phyloP scores from a whole-genome alignment of 2,797 vertebrate species.

The Lithobates pipiens region DNA sequence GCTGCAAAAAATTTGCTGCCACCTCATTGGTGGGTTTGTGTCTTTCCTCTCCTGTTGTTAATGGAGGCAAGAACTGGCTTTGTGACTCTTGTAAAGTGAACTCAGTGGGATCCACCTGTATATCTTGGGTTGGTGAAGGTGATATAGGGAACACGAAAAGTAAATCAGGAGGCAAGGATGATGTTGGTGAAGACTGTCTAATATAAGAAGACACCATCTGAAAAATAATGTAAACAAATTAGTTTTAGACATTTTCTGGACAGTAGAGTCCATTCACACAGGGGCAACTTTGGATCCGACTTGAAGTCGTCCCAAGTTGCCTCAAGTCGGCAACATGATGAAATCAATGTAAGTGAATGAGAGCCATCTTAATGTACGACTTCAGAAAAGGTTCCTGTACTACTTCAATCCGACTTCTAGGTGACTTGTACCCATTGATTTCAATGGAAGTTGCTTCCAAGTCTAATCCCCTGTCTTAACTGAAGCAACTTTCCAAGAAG shows the following conservation, averaged over 20 bases:
- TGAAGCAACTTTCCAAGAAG: too few relatives aligned
- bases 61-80: conserved; percentile 40
- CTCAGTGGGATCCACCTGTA: not conserved
- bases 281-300: too few relatives aligned
- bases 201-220: not conserved
- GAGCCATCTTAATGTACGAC: too few relatives aligned
- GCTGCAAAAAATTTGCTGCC: conserved; percentile 60
- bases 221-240: conserved; percentile 3
- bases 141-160: not conserved
- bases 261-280: too few relatives aligned
- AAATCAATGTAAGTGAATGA: too few relatives aligned
- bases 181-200: not conserved
- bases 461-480: too few relatives aligned
- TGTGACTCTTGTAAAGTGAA: conserved; percentile 4
- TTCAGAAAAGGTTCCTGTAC: too few relatives aligned
- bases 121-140: not conserved
- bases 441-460: too few relatives aligned
- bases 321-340: too few relatives aligned
- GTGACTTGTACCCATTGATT: too few relatives aligned
- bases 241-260: not conserved
- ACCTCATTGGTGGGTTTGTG: conserved; percentile 37
- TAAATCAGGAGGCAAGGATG: not conserved
- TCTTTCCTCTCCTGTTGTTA: conserved; percentile 59
- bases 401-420: too few relatives aligned
- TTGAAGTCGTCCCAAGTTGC: too few relatives aligned